A percentile compares a stretch with the other conserved stretches of the same genome.
Evolutionary conservation across 2,113 vertebrate species (phyloP).

Genomic region (Gymnorhina tibicen): DNA sequence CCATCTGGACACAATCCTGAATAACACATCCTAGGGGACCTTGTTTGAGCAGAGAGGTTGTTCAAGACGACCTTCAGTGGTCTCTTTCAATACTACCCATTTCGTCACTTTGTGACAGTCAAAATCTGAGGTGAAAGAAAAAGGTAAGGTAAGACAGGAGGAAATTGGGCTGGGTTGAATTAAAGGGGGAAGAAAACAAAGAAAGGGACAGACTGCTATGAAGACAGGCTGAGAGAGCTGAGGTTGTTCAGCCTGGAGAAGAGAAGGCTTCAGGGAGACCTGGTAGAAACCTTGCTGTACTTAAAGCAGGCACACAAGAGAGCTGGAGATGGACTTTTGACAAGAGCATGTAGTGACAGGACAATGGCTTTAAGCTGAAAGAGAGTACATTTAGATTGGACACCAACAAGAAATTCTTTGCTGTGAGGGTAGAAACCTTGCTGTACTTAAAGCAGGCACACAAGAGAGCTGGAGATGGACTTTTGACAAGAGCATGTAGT

Average conservation of each 20-base stretch:
- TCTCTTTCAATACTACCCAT: not conserved
- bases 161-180: not conserved
- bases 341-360: not conserved
- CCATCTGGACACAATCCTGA: not conserved
- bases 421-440: not conserved
- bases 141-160: not conserved
- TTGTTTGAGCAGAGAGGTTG: not conserved
- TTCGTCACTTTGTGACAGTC: not conserved
- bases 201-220: not conserved
- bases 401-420: not conserved
- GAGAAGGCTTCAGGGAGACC: not conserved
- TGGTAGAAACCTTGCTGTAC: not conserved
- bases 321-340: not conserved
- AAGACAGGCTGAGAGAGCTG: not conserved
- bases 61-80: not conserved
- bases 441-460: not conserved
- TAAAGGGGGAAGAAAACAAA: not conserved
- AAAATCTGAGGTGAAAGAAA: not conserved
- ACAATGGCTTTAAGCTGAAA: not conserved
- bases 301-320: not conserved
- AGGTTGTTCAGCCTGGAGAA: not conserved
- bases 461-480: not conserved
- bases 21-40: fast-evolving
- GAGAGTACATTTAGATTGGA: not conserved
- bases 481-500: not conserved